Evolutionary conservation across 1,140 invertebrate species (phyloP), one percentile per base, ranked within the genome.

Genomic region (Drosophila sechellia): DNA sequence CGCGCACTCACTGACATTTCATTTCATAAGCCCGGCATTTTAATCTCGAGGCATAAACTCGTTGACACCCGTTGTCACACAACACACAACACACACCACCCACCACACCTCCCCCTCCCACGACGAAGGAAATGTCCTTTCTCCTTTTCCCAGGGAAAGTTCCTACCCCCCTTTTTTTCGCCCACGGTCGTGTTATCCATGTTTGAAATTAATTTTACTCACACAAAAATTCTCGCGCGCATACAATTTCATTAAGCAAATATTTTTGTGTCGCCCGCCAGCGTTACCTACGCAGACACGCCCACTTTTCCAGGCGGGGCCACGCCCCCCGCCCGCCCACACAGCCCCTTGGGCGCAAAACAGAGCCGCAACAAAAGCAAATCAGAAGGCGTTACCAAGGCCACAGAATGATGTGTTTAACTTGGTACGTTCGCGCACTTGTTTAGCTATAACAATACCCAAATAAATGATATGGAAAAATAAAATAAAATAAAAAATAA

Each of bases 221-320:
- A 72, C 79, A 87, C 83, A 83, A 70, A 86, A 89, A 83, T 89
- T 87, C 83, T 76, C 83, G 83, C 83, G 83, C 79, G 63, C 83
- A 89, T 87, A 87, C 84, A 87, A 87, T 87, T 87, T 87, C 83
- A 87, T 87, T 87, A 87, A 87, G 83, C 84, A 87, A 87, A 87
- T 87, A 87, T 87, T 87, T 87, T 87, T 72, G 59, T 76, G 63
- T 76, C 61, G 83, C 78, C 81, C 69, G 64, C 20, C 74, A 65
- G 77, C 64, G 42, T 50, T 73, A 56, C 72, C 57, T 72, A 57
- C 73, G 52, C 60, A 40, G 60, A 50, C 40, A 49, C 42, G 59
- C 39, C 39, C 40, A 40, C 39, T 13, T 6, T 8, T 2, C 40
- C 39, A 12, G 8, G n/a, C 17, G 6, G 13, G 13, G 25, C 15